phyloP scores from a whole-genome alignment of 1,140 invertebrate genomes.

The Scylla paramamosain region DNA sequence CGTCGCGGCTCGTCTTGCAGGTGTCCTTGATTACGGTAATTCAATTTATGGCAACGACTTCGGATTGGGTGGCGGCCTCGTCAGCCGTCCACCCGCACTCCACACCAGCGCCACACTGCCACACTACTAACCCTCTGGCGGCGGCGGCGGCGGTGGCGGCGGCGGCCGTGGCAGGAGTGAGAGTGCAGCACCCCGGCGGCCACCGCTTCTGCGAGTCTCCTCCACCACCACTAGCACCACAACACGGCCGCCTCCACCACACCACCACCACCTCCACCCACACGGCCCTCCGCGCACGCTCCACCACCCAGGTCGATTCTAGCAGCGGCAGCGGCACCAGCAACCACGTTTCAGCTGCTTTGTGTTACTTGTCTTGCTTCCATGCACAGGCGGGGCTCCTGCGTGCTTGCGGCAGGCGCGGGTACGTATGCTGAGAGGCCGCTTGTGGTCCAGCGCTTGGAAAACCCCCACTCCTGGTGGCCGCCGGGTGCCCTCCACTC shows the following conservation, averaged over 20 bases:
- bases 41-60: neutral
- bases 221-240: conserved; percentile 54
- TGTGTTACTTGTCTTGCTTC: conserved; percentile 55
- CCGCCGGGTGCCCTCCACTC: neutral
- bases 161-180: conserved; percentile 37
- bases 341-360: conserved; percentile 40
- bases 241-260: conserved; percentile 45
- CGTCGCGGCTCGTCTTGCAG: neutral
- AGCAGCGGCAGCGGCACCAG: neutral
- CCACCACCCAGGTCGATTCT: conserved; percentile 64
- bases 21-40: neutral
- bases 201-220: conserved; percentile 21
- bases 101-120: conserved; percentile 6
- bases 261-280: conserved; percentile 53
- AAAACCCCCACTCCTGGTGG: neutral
- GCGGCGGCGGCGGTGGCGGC: neutral
- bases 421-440: neutral
- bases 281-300: conserved; percentile 57
- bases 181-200: conserved; percentile 27
- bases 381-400: conserved; percentile 7
- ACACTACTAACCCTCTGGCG: neutral
- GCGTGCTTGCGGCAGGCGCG: conserved; percentile 22
- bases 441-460: neutral
- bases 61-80: neutral
- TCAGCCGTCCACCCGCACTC: neutral